phyloP scores from a whole-genome alignment of 2,113 vertebrate genomes.

The Lagopus muta region DNA sequence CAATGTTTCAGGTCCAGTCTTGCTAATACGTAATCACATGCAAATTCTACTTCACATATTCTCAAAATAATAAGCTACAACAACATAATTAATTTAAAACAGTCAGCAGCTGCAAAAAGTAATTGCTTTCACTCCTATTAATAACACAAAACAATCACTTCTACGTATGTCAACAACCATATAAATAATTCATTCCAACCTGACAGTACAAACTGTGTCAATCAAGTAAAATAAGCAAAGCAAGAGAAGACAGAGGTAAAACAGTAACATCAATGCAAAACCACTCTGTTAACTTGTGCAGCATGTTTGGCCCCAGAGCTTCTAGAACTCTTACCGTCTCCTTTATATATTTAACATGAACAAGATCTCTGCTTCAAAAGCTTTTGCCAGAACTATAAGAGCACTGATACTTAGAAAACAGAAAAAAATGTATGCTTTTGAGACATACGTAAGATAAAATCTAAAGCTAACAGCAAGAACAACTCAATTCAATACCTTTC shows the following conservation, averaged over 20 bases:
- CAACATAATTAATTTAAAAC: conserved; percentile 7
- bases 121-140: conserved; percentile 12
- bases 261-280: not conserved
- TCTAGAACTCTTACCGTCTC: not conserved
- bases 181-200: conserved; percentile 2
- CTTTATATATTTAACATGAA: not conserved
- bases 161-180: not conserved
- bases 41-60: not conserved
- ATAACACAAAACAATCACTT: not conserved
- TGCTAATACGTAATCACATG: not conserved
- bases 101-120: not conserved
- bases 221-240: conserved; percentile 1
- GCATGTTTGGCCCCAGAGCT: not conserved
- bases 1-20: not conserved
- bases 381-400: not conserved
- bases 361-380: not conserved
- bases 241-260: not conserved
- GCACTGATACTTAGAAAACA: not conserved
- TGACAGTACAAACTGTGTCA: not conserved
- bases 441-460: not conserved
- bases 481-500: not conserved
- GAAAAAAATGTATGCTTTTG: not conserved
- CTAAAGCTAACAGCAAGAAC: not conserved
- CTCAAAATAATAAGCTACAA: not conserved
- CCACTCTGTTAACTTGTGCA: not conserved